Percentiles rank a stretch among this genome's conserved stretches.
These are phyloP conservation scores for Cistogaster globosa DNA, from an alignment of 2,888 invertebrate genomes.

Conservation along the genomic window DNA sequence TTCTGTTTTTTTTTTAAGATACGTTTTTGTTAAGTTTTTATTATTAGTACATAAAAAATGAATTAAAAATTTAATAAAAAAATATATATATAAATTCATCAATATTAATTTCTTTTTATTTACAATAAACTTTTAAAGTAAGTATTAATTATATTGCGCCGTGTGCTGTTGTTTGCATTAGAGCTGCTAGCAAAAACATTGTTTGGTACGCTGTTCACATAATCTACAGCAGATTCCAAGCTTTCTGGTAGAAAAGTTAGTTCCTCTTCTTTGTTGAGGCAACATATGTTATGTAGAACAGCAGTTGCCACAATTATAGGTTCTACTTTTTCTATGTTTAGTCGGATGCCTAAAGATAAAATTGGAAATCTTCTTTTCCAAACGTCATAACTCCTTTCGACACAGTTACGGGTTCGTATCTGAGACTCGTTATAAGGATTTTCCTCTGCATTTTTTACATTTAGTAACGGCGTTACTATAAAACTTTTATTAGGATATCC, in stretches of 20 bases:
- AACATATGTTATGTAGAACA: no score
- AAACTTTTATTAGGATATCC: neutral
- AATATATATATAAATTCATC: no score
- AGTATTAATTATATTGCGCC: no score
- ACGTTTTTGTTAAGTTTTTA: no score
- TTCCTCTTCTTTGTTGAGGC: neutral
- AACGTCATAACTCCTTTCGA: neutral
- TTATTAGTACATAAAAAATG: no score
- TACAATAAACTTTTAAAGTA: no score
- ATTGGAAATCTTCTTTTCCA: slow-evolving; percentile 5
- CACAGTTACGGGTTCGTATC: neutral
- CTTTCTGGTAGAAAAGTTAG: neutral
- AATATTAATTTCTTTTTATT: no score
- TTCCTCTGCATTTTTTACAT: neutral
- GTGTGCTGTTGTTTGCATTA: neutral
- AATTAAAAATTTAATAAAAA: no score
- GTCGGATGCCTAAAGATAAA: neutral
- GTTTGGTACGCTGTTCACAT: neutral
- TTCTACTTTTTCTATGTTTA: neutral
- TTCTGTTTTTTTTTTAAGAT: no score
- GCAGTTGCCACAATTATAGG: no score
- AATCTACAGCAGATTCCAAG: neutral
- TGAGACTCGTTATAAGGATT: neutral
- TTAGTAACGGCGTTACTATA: neutral
- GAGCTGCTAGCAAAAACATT: neutral